Base-by-base conservation (phyloP, 2,888 invertebrate genomes). In the Desoria tigrina region DNA sequence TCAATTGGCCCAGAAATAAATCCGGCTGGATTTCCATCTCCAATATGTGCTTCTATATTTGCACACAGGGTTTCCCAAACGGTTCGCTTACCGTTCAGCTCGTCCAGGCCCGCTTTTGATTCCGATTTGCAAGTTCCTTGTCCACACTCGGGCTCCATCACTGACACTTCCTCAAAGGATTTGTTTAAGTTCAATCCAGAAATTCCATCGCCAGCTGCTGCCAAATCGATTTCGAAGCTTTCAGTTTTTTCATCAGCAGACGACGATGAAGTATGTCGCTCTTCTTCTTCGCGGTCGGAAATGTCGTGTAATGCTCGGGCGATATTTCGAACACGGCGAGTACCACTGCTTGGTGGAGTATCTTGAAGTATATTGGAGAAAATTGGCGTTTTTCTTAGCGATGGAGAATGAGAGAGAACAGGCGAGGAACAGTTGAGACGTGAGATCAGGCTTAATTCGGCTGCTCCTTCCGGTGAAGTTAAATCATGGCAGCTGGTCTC, bases 381-480 rank as follows among this genome's bases (percentile, higher is more conserved):
- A 21, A 65, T 45, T 0, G 68, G 68, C n/a, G 65, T 69, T 45
- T 69, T 69, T 37, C 65, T 37, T 3, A 69, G 65, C 0, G 68
- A 69, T 1, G 68, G 68, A 0, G 68, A 69, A 28, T 56, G 65
- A n/a, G 68, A 58, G 4, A 69, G 63, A 23, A 69, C 65, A n/a
- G 68, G 68, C 18, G 68, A 69, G 26, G 68, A 63, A 9, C 68
- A 59, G 28, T 65, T 65, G 37, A 51, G 51, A 11, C 51, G 23
- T 7, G 23, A 18, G 51, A 51, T 23, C 18, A 51, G 24, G 16
- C 51, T 51, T 21, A 26, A 14, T 7, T 56, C 62, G 14, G 26
- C 27, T 7, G 58, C 37, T 54, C 24, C 42, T 11, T 32, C 50
- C 4, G 28, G 56, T 4, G 26, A 7, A n/a, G n/a, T n/a, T 32